Base-by-base conservation (phyloP, 2,113 vertebrate genomes). In the Grus americana region DNA sequence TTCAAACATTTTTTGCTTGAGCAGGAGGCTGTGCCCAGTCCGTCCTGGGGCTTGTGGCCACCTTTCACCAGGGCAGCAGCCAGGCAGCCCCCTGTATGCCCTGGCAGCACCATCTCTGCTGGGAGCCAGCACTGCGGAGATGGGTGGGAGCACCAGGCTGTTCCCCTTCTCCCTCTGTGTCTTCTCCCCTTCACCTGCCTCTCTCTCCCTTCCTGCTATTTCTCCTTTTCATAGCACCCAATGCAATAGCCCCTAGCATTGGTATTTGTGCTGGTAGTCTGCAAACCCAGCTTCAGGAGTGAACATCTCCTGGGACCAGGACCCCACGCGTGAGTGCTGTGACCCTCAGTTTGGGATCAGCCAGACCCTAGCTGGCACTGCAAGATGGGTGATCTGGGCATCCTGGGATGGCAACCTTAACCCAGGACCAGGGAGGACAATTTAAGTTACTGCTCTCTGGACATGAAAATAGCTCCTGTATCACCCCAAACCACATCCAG, bases 161-260 rank as follows among this genome's bases (percentile, higher is more conserved):
- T 34, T 82, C 14, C 54, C 6, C 5, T 70, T 44, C 34, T 88
- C 38, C 57, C 16, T 63, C 40, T 88, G 47, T n/a, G 70, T 11
- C n/a, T 47, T 26, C 42, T 61, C 21, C 49, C n/a, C 52, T 54
- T 66, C 44, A 42, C 42, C 46, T 38, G 34, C 42, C 24, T 36
- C 58, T 54, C 47, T 46, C 46, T 50, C 54, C 63, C 10, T 84
- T 16, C 58, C 49, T 81, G 27, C 46, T 29, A 5, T 10, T 71
- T 61, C n/a, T 50, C 16, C 23, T 62, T 70, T 24, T 36, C 40
- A 21, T 2, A 40, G 57, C 36, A 40, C 16, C 14, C 1, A 0
- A 12, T 26, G n/a, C 54, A 72, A 24, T 6, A 57, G 11, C 10
- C 23, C 59, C 34, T 9, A 4, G 7, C 0, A 2, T 3, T 65